These are phyloP conservation scores for Heterocephalus glaber DNA, from an alignment of 2,113 vertebrate species.

Conservation along the genomic window DNA sequence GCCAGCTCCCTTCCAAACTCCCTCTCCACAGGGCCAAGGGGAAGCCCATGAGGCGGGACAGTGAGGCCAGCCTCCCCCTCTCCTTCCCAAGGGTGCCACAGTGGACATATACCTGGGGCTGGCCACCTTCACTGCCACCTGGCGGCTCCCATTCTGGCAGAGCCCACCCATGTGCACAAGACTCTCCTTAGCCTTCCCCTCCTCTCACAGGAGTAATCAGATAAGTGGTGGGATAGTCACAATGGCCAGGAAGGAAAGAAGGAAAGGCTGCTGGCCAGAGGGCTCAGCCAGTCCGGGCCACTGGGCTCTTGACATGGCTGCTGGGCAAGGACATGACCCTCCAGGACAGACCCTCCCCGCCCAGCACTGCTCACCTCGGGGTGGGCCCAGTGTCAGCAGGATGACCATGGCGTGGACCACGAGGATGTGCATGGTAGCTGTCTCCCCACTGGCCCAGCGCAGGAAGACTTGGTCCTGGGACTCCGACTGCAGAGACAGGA, in stretches of 20 bases:
- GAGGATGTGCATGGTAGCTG: constrained; percentile 98
- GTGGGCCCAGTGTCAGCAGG: constrained; percentile 94
- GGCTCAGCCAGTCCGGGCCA: accelerated
- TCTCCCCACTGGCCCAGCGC: constrained; percentile 96
- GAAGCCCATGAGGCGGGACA: not conserved
- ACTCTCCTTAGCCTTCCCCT: not conserved
- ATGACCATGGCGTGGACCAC: constrained; percentile 99
- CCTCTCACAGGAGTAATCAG: not conserved
- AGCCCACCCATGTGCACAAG: not conserved
- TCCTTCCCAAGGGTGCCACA: not conserved
- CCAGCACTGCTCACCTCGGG: constrained; percentile 87
- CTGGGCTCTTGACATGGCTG: not conserved
- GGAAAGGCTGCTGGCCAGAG: not conserved
- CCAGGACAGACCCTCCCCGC: not conserved
- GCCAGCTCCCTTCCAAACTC: not conserved
- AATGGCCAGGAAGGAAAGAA: accelerated
- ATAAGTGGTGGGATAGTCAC: accelerated
- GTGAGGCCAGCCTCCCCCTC: not conserved
- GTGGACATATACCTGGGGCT: not conserved
- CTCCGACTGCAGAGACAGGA: constrained; percentile 88
- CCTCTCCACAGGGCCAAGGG: not conserved
- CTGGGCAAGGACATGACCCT: not conserved
- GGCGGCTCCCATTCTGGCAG: accelerated
- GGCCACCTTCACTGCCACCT: no score
- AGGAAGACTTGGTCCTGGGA: constrained; percentile 99